phyloP scores from a whole-genome alignment of 2,797 vertebrate genomes.

The Hoplostethus mediterraneus region DNA sequence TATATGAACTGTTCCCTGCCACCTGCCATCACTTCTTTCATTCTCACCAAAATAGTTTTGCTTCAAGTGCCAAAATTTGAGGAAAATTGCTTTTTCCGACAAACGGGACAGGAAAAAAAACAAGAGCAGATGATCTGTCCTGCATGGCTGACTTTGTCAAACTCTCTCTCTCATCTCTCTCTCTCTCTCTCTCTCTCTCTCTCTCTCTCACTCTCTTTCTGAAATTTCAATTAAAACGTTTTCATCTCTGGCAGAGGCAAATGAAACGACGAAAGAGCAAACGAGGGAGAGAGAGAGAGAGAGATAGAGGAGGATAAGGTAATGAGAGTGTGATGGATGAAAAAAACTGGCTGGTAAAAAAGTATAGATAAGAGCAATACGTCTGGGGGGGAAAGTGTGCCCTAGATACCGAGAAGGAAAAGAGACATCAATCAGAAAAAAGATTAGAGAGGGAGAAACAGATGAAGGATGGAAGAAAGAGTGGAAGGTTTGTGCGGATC shows the following conservation, averaged over 20 bases:
- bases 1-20: neutral
- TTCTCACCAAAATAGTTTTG: constrained; percentile 1
- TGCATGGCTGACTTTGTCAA: constrained; percentile 28
- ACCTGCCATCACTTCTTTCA: neutral
- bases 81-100: constrained; percentile 3
- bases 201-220: constrained; percentile 24
- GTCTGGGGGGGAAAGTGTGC: constrained; percentile 33
- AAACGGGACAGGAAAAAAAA: neutral
- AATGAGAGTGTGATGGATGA: constrained; percentile 38
- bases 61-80: constrained; percentile 19
- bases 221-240: constrained; percentile 48
- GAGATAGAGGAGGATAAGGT: constrained; percentile 12
- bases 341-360: constrained; percentile 6
- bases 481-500: neutral
- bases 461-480: too few species aligned
- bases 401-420: neutral
- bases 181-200: too few species aligned
- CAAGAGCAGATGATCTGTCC: constrained; percentile 34
- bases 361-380: constrained; percentile 16
- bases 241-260: constrained; percentile 3
- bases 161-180: neutral
- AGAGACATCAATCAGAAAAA: neutral
- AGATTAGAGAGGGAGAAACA: neutral
- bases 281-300: constrained; percentile 1
- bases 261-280: constrained; percentile 25